phyloP scores from a whole-genome alignment of 2,888 invertebrate species.

The Thera britannica region DNA sequence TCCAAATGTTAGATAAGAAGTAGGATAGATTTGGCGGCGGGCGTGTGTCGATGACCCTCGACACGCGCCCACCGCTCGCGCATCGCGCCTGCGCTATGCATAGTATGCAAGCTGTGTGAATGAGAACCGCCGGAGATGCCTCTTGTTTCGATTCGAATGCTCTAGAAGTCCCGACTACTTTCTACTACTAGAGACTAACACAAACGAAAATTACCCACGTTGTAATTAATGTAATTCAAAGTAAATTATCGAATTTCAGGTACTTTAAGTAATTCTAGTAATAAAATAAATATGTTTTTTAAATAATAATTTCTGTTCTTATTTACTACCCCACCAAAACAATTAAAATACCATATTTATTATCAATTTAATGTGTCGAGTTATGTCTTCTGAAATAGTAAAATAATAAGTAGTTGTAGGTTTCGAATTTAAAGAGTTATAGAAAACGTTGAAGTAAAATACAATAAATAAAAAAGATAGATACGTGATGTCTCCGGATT shows the following conservation, averaged over 20 bases:
- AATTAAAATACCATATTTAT: neutral
- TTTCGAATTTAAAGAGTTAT: no score
- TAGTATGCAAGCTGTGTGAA: constrained; percentile 50
- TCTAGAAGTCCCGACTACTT: constrained; percentile 57
- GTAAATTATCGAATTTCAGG: constrained; percentile 83
- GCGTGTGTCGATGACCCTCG: constrained; percentile 82
- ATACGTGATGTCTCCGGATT: no score
- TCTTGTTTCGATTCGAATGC: constrained; percentile 54
- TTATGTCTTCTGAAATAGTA: no score
- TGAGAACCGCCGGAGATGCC: constrained; percentile 52
- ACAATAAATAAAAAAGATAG: no score
- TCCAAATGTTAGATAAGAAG: constrained; percentile 65
- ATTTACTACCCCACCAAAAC: neutral
- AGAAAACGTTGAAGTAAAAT: no score
- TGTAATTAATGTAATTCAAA: constrained; percentile 80
- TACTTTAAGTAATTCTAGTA: constrained; percentile 76
- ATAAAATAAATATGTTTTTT: constrained; percentile 72
- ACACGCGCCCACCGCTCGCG: constrained; percentile 77
- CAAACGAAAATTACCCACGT: constrained; percentile 74
- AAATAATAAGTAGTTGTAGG: no score
- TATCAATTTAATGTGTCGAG: no score
- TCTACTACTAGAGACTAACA: constrained; percentile 79
- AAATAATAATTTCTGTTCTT: constrained; percentile 52
- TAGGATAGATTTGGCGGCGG: constrained; percentile 65
- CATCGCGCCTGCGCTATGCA: constrained; percentile 50